Evolutionary conservation across 2,113 vertebrate genomes (phyloP).

Genomic region (Nesoenas mayeri): DNA sequence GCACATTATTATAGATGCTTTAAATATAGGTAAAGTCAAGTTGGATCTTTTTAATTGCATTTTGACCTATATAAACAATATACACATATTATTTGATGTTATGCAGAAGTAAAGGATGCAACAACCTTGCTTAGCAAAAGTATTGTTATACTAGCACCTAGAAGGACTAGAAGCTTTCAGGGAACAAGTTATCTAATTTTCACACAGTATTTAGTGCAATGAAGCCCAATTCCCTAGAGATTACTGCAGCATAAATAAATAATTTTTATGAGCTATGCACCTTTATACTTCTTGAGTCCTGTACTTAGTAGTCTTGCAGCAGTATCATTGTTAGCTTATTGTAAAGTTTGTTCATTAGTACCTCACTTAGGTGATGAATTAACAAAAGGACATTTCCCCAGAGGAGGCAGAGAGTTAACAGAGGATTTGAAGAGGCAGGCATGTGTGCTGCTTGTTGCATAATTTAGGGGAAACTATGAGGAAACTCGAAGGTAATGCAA

Average conservation of each 20-base stretch:
- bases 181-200: neutral
- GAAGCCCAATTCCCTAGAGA: neutral
- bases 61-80: conserved; percentile 15
- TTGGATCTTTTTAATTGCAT: neutral
- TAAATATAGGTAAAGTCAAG: neutral
- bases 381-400: neutral
- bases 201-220: neutral
- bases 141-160: neutral
- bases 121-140: neutral
- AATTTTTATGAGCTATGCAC: neutral
- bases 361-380: neutral
- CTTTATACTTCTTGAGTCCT: neutral
- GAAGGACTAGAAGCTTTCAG: neutral
- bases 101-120: neutral
- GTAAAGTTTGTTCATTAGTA: neutral
- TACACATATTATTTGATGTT: neutral
- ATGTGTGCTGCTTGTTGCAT: neutral
- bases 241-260: neutral
- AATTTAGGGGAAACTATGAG: neutral
- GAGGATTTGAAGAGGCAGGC: neutral
- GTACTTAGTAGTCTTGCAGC: neutral
- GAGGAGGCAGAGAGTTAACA: neutral
- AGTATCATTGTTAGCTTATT: neutral
- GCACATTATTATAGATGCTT: neutral
- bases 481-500: neutral